These are phyloP conservation scores for Porites cylindrica DNA, from an alignment of 92 coral and sea anemone genomes.

Conservation along the genomic window DNA sequence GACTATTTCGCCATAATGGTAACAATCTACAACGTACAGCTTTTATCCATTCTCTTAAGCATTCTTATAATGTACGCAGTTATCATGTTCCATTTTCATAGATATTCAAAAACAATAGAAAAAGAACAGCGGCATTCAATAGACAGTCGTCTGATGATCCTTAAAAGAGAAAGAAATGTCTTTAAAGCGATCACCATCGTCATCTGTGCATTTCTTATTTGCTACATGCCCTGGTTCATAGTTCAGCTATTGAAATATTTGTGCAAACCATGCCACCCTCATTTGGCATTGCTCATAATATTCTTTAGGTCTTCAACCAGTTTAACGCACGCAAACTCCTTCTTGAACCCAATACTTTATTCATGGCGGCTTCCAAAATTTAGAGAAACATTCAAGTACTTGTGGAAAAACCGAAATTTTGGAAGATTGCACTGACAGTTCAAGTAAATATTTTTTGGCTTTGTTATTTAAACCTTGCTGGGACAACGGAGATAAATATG, in stretches of 20 bases:
- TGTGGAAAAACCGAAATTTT: not conserved
- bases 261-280: not conserved
- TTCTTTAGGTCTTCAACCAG: too few relatives aligned
- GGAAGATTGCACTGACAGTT: too few relatives aligned
- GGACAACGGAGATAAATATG: too few relatives aligned
- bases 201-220: slow-evolving; percentile 22
- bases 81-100: not conserved
- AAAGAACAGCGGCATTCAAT: not conserved
- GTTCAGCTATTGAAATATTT: not conserved
- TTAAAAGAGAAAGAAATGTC: not conserved
- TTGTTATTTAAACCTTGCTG: too few relatives aligned
- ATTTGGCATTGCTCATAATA: not conserved
- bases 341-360: slow-evolving; percentile 54
- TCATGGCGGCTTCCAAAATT: slow-evolving; percentile 64
- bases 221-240: slow-evolving; percentile 24
- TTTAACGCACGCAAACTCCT: slow-evolving; percentile 22
- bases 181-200: slow-evolving; percentile 2
- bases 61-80: not conserved
- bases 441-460: too few relatives aligned
- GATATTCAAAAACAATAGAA: not conserved
- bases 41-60: not conserved
- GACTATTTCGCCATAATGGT: not conserved
- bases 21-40: slow-evolving; percentile 7
- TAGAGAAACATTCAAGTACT: slow-evolving; percentile 14
- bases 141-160: not conserved